Evolutionary conservation across 2,797 vertebrate species (phyloP).

Genomic region (Cyprinella venusta): DNA sequence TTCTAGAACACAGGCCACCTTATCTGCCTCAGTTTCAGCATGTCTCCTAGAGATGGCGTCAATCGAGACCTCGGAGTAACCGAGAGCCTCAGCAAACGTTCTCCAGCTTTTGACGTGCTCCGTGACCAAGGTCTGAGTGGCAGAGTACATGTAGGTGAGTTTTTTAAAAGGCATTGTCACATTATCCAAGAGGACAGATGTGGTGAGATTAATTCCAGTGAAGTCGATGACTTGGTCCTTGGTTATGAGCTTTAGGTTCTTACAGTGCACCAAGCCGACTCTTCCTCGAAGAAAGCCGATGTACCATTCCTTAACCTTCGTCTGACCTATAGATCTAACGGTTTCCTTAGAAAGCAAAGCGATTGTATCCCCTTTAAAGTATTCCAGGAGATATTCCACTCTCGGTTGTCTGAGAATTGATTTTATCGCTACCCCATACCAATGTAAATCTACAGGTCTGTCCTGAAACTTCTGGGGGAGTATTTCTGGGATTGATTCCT

Average conservation of each 20-base stretch:
- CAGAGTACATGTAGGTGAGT: conserved; percentile 95
- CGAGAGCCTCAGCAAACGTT: conserved; percentile 85
- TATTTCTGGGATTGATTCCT: conserved; percentile 75
- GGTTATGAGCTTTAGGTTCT: conserved; percentile 90
- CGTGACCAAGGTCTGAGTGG: conserved; percentile 88
- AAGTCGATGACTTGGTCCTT: conserved; percentile 90
- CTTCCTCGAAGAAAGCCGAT: conserved; percentile 88
- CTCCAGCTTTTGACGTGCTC: conserved; percentile 89
- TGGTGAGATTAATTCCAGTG: conserved; percentile 80
- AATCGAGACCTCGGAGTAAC: conserved; percentile 80
- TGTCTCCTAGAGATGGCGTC: conserved; percentile 78
- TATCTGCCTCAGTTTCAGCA: conserved; percentile 85
- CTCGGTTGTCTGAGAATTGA: conserved; percentile 89
- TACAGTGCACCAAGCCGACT: conserved; percentile 91
- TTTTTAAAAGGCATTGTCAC: conserved; percentile 90
- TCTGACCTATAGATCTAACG: conserved; percentile 89
- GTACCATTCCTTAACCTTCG: conserved; percentile 95
- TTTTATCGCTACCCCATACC: conserved; percentile 90
- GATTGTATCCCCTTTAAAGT: conserved; percentile 96
- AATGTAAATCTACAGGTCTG: conserved; percentile 78
- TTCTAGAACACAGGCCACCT: conserved; percentile 88
- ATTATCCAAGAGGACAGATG: conserved; percentile 86
- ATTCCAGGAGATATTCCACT: conserved; percentile 93
- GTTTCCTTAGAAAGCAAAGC: conserved; percentile 89
- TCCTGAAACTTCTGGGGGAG: conserved; percentile 80